Base-by-base conservation (phyloP, 1,140 invertebrate species). In the Oncopodura yosiiana region DNA sequence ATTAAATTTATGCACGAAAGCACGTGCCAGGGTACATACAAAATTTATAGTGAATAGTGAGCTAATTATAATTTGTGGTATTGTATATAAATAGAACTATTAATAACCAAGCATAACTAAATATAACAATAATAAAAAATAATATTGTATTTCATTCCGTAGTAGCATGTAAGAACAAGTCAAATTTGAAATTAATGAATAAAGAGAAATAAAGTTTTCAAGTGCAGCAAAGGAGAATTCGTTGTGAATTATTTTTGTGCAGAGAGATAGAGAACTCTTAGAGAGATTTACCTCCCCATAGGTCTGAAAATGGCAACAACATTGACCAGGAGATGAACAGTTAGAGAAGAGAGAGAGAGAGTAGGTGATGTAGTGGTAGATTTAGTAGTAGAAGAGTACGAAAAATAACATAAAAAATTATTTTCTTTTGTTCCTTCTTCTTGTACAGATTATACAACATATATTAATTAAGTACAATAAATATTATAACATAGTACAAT, bases 241-340 rank as follows among this genome's bases (percentile, higher is more conserved):
- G n/a, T n/a, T n/a, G n/a, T n/a, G n/a, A n/a, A n/a, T n/a, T n/a
- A n/a, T n/a, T n/a, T n/a, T n/a, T 69, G 68, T 5, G 68, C 66
- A 59, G 39, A 43, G 52, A 49, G 32, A 26, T 27, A 45, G 32
- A 46, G 29, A 53, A 34, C 32, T 11, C 16, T 9, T 12, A 53
- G 54, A 63, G 49, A 61, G 58, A 57, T 54, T 46, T 66, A 65
- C 58, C 61, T 66, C 62, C 55, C 56, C 53, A 62, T 58, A 58
- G 41, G 49, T 66, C 62, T 66, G 65, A 49, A 55, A 50, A 61
- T n/a, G n/a, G 34, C 38, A 49, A 60, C 60, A 61, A 49, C 38
- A 50, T 46, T 51, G 58, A 63, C 55, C 60, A 58, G 41, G 53
- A 53, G 49, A 57, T 42, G 32, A 55, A 45, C 23, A 46, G 53